phyloP scores from a whole-genome alignment of 1,140 invertebrate genomes.

The Heliothis virescens region DNA sequence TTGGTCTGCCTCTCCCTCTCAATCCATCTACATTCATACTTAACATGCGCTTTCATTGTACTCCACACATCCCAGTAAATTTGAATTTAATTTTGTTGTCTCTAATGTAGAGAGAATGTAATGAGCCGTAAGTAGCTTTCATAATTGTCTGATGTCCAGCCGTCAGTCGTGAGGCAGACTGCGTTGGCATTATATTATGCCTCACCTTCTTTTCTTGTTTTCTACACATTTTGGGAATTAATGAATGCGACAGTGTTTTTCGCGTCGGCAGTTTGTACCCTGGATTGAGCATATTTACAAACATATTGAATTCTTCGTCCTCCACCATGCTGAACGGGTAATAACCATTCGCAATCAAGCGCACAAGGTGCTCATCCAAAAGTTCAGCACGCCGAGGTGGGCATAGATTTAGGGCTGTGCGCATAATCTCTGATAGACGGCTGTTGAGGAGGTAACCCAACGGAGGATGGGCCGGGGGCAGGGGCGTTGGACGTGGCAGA shows the following conservation, averaged over 20 bases:
- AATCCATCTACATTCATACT: no score
- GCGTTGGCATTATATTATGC: not conserved
- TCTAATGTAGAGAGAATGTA: slow-evolving; percentile 54
- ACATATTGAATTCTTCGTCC: not conserved
- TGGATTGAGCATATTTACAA: slow-evolving; percentile 7
- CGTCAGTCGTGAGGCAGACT: no score
- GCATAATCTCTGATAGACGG: not conserved
- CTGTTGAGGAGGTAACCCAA: slow-evolving; percentile 1
- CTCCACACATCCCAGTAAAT: slow-evolving; percentile 48
- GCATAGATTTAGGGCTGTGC: not conserved
- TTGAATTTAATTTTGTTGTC: slow-evolving; percentile 46
- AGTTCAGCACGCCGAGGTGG: slow-evolving; percentile 3
- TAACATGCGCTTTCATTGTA: no score
- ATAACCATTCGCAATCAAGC: not conserved
- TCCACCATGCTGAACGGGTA: not conserved
- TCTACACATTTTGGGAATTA: slow-evolving; percentile 6
- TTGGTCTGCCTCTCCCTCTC: no score
- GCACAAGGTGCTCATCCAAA: slow-evolving; percentile 2
- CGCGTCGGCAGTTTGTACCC: not conserved
- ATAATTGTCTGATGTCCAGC: no score
- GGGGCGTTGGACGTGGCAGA: slow-evolving; percentile 3
- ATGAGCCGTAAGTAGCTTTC: slow-evolving; percentile 63
- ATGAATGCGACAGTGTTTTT: slow-evolving; percentile 1
- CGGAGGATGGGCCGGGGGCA: slow-evolving; percentile 3
- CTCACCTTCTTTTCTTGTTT: slow-evolving; percentile 12